phyloP scores from a whole-genome alignment of 30 jellyfish, hydroid and myxozoan genomes.

The Pseudorhiza aurosa region DNA sequence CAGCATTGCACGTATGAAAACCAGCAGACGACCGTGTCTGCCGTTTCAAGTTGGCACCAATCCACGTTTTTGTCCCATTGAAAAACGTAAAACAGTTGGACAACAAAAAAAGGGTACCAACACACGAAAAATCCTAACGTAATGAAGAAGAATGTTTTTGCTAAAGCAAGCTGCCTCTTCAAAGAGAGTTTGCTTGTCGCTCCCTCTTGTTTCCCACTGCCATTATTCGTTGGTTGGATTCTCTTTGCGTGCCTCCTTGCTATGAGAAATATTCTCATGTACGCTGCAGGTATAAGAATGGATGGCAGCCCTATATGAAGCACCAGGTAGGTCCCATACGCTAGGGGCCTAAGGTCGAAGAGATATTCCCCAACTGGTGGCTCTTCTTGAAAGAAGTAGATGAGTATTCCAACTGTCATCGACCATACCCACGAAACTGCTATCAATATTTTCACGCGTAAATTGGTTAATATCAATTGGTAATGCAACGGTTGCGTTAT shows the following conservation, averaged over 20 bases:
- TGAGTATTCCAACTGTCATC: slow-evolving; percentile 12
- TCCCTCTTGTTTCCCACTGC: background rate
- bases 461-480: slow-evolving; percentile 2
- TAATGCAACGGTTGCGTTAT: slow-evolving; percentile 45
- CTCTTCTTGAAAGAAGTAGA: slow-evolving; percentile 49
- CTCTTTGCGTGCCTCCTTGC: slow-evolving; percentile 55
- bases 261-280: slow-evolving; percentile 39
- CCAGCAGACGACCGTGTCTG: slow-evolving; percentile 82
- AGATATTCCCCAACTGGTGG: slow-evolving; percentile 66
- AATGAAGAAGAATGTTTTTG: slow-evolving; percentile 50
- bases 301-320: slow-evolving; percentile 51
- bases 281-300: slow-evolving; percentile 13
- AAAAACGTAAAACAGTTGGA: slow-evolving; percentile 46
- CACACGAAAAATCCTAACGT: slow-evolving; percentile 62
- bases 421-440: slow-evolving; percentile 51
- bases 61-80: slow-evolving; percentile 30
- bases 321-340: slow-evolving; percentile 45
- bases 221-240: background rate
- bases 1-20: slow-evolving; percentile 69
- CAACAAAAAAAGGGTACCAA: slow-evolving; percentile 69
- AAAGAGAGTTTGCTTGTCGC: background rate
- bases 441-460: slow-evolving; percentile 16
- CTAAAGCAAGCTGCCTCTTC: slow-evolving; percentile 45
- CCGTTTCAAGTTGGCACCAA: slow-evolving; percentile 65
- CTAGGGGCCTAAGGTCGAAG: slow-evolving; percentile 34